These are phyloP conservation scores for Saccostrea cuccullata DNA, from an alignment of 1,140 invertebrate genomes.

Conservation along the genomic window DNA sequence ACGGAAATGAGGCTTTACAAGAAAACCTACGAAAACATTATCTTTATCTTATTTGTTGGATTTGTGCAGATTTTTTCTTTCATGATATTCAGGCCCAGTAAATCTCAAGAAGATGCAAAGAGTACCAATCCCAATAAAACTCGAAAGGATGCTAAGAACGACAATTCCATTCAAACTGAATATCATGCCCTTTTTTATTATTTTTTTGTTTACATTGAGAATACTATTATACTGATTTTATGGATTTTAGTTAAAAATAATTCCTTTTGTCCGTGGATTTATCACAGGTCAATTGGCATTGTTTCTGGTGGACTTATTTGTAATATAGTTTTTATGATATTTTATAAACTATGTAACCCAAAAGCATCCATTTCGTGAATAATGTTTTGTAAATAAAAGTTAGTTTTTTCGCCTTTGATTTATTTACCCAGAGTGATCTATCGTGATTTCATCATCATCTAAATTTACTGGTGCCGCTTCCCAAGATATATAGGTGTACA, in stretches of 20 bases:
- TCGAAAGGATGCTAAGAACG: no score
- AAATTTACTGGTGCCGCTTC: no score
- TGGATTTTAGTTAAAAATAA: background rate
- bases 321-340: conserved; percentile 20
- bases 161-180: no score
- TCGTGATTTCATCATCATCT: no score
- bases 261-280: conserved; percentile 2
- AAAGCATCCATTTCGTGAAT: background rate
- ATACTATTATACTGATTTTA: background rate
- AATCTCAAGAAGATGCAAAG: background rate
- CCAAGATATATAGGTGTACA: no score
- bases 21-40: background rate
- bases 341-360: conserved; percentile 31
- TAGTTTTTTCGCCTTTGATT: no score
- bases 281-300: background rate
- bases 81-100: background rate
- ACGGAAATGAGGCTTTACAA: background rate
- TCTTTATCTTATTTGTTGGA: conserved; percentile 15
- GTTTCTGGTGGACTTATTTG: background rate
- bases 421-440: no score
- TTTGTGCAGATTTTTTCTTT: conserved; percentile 40
- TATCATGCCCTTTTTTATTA: conserved; percentile 18
- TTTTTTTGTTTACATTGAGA: conserved; percentile 25
- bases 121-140: no score
- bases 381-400: background rate